Evolutionary conservation across 2,113 vertebrate species (phyloP), one percentile per base, ranked within the genome.

Genomic region (Rattus norvegicus): DNA sequence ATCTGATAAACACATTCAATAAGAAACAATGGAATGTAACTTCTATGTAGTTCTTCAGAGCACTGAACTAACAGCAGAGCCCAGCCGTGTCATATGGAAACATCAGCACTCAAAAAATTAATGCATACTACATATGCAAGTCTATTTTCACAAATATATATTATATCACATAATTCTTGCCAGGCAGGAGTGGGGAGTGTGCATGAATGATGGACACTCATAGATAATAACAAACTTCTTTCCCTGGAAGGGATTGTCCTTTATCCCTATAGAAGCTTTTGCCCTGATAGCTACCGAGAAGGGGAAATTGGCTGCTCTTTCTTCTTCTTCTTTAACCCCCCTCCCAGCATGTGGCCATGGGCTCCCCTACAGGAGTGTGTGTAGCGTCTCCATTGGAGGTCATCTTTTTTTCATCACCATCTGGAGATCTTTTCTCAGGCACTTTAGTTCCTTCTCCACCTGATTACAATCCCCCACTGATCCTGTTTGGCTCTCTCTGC

Each of bases 361-460:
- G 61, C 88, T 84, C 75, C 94, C 93, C 95, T 97, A 87, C 73
- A 95, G 93, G 95, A 95, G 77, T 89, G 84, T 83, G 67, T 95
- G 91, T 96, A 92, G 93, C 59, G 26, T 85, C 96, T 72, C 95
- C 83, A 90, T 6, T 95, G 97, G 97, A 92, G 92, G 93, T 98
- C 98, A 98, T 98, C 97, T 98, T 98, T 98, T 97, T 98, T 98
- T 98, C 97, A 98, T 98, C 94, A 96, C 97, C 98, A 98, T 97
- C 97, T 98, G 97, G 98, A 97, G 81, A 77, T 96, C 96, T 96
- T 96, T 97, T 97, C 88, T 90, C 91, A 87, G 90, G 90, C 88
- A 95, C 87, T 94, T 97, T 94, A 69, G 87, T 97, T 84, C 76
- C 61, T 65, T 70, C 73, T 97, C 88, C 76, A 91, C 84, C 94